Base-by-base conservation (phyloP, 2,797 vertebrate genomes). In the Typhlichthys eigenmanni region DNA sequence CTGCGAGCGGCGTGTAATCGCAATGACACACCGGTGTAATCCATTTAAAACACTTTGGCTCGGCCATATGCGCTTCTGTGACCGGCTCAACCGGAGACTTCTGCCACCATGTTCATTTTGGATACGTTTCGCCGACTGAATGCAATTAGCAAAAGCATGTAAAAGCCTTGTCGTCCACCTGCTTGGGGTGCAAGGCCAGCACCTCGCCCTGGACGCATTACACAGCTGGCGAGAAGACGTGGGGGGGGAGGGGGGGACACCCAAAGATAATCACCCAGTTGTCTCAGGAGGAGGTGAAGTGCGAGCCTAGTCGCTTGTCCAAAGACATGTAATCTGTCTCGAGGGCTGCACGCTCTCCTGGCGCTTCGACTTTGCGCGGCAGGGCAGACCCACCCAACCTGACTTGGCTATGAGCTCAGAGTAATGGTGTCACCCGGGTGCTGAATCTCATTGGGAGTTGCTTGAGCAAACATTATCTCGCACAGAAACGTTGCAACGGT, bases 11-110 rank as follows among this genome's bases (percentile, higher is more conserved):
- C 79, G 75, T 87, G 86, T 89, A 92, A 92, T 93, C 86, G 69
- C 89, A 89, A 92, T 91, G 90, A 91, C 88, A 90, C 89, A 88
- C 88, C 82, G 65, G 83, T 88, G 88, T 92, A 91, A 93, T 92
- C 91, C 90, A 89, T 92, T 92, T 91, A 88, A 91, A 91, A 87
- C 89, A 90, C 87, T 83, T 87, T 86, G 86, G 87, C 88, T 89
- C 64, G 24, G 74, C 81, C 85, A 74, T 78, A 50, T 52, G 17
- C 80, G 72, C 87, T 71, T 79, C 82, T 81, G 75, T 78, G 80
- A 84, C 82, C 87, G 77, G 66, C 83, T 81, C 84, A 71, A 43
- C 74, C 79, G 72, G 29, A 17, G 78, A 78, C 85, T 68, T 19
- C 62, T 66, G 78, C 72, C 68, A 57, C 81, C 85, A 55, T 83